These are phyloP conservation scores for Tigriopus japonicus DNA, from an alignment of 1,140 invertebrate genomes.

Conservation along the genomic window DNA sequence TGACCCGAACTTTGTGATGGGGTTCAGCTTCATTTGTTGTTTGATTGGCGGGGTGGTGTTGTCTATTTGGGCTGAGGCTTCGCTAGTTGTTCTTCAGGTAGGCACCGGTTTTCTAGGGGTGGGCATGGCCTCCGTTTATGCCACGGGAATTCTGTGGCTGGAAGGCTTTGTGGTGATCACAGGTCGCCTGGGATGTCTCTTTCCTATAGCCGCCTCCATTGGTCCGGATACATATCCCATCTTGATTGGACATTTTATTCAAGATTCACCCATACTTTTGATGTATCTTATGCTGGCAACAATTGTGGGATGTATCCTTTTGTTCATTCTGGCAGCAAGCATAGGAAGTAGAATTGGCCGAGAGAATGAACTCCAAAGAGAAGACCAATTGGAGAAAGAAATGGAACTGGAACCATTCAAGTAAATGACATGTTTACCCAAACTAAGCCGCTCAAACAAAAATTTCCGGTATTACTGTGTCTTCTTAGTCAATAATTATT, in stretches of 20 bases:
- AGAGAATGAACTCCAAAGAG: too few species aligned
- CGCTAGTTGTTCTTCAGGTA: background rate
- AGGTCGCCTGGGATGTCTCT: background rate
- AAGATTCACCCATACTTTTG: background rate
- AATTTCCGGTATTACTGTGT: too few species aligned
- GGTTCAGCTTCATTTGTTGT: background rate
- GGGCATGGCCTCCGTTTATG: background rate
- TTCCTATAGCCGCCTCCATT: background rate
- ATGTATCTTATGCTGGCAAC: background rate
- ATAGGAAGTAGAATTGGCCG: too few species aligned
- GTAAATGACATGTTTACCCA: too few species aligned
- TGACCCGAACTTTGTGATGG: background rate
- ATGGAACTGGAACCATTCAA: too few species aligned
- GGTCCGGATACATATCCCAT: background rate
- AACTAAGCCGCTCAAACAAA: too few species aligned
- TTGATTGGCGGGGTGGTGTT: background rate
- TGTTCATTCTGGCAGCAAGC: background rate
- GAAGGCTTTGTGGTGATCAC: background rate
- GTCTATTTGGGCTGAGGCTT: background rate
- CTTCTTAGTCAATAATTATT: too few species aligned
- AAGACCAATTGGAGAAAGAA: too few species aligned
- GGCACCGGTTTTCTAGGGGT: background rate
- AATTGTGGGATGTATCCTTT: background rate
- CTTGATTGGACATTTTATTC: background rate
- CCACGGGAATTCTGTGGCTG: background rate